Percentiles rank a stretch among this genome's conserved stretches.
Conservation (phyloP, 2,888 invertebrate species). For the Nephrocerus scutellatus region DNA sequence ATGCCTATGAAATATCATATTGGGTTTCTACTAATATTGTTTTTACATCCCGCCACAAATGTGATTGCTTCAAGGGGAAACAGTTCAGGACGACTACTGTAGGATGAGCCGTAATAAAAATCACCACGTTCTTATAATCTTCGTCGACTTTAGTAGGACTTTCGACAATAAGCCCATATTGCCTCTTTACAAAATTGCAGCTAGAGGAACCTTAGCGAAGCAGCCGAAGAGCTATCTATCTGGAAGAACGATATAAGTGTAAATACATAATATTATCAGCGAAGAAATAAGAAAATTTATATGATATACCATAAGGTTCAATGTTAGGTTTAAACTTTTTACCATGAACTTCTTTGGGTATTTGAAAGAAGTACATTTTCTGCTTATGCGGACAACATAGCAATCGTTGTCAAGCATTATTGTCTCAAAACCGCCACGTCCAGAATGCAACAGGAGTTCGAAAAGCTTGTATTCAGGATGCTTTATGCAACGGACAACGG, state of each 20-base stretch:
- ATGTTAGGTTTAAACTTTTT: not conserved
- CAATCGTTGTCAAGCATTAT: no score
- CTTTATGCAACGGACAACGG: conserved; percentile 12
- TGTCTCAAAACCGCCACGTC: conserved; percentile 3
- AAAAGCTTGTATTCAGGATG: conserved; percentile 2
- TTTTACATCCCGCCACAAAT: no score
- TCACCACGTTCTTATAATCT: conserved; percentile 1
- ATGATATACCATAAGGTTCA: conserved; percentile 1
- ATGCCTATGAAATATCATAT: no score
- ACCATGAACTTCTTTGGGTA: no score
- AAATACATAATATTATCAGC: not conserved
- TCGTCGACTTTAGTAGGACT: conserved; percentile 4
- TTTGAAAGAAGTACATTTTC: no score
- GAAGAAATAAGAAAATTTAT: not conserved
- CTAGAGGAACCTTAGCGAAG: not conserved
- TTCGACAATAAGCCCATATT: not conserved
- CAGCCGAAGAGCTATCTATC: not conserved
- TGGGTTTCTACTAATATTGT: no score
- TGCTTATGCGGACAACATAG: no score
- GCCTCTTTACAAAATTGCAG: not conserved
- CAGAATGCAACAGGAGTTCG: conserved; percentile 2
- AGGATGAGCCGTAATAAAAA: conserved; percentile 2
- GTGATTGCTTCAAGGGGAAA: no score
- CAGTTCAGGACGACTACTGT: no score
- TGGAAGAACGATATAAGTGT: not conserved